Evolutionary conservation across 2,797 vertebrate genomes (phyloP), one percentile per base, ranked within the genome.

Genomic region (Tapirus indicus): DNA sequence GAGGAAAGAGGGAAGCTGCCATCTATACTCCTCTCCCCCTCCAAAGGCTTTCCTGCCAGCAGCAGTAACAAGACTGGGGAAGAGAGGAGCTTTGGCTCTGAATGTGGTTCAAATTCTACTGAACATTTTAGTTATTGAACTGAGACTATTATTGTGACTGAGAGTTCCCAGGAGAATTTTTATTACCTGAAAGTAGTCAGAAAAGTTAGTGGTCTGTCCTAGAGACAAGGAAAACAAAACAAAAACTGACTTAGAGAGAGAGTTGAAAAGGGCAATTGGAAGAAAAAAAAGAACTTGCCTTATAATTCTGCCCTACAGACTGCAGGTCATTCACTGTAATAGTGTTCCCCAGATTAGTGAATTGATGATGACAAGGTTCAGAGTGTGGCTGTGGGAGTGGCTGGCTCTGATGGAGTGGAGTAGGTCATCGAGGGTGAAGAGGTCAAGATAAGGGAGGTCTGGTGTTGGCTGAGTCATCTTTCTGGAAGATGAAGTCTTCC

Each of bases 71-170:
- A 62, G 64, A 7, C 84, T 25, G 58, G 47, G 38, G 72, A 29
- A 5, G 35, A 35, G n/a, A 91, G 49, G 85, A 95, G 14, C 49
- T 32, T 69, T 49, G 38, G 32, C 52, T 60, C 84, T 10, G 74
- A 82, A 32, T 52, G 74, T 52, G 18, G 25, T 56, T 96, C 85
- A 82, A 78, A 84, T 93, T 77, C 62, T 90, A 47, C 41, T 87
- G 74, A 96, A 68, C 49, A 88, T 75, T 95, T 86, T 69, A 88
- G 75, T 91, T 38, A 80, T 32, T 68, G 56, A 89, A 87, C 27
- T 58, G 44, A 78, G 68, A 78, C 56, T 68, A 88, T 87, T 92
- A 75, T 87, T 78, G 17, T 91, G 62, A 71, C 44, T 75, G 52
- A 71, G n/a, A 62, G 58, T 89, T 71, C 74, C n/a, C 49, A 88